These are phyloP conservation scores for Macroglossus sobrinus DNA, from an alignment of 2,113 vertebrate genomes.

Conservation along the genomic window DNA sequence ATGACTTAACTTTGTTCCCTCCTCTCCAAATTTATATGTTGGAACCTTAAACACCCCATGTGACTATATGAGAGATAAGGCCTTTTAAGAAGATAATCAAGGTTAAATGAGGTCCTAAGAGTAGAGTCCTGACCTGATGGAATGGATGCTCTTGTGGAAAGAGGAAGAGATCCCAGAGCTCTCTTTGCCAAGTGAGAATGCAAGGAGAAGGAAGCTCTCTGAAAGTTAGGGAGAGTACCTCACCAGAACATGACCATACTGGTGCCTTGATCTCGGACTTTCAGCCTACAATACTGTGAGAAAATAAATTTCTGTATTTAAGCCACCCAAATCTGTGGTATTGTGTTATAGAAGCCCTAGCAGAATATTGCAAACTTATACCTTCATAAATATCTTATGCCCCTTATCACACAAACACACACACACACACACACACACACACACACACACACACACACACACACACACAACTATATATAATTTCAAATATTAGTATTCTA, in stretches of 20 bases:
- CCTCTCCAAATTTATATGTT: neutral
- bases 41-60: neutral
- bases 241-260: rapidly evolving
- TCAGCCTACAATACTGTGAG: neutral
- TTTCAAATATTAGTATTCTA: neutral
- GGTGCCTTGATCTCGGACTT: neutral
- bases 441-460: too few relatives aligned
- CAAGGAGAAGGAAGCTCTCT: neutral
- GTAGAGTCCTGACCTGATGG: rapidly evolving
- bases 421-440: too few relatives aligned
- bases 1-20: neutral
- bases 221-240: neutral
- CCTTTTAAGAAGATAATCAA: neutral
- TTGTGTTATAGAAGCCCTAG: neutral
- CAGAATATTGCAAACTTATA: neutral
- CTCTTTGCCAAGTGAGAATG: neutral
- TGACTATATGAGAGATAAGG: neutral
- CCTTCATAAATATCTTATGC: neutral
- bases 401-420: neutral
- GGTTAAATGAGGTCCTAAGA: neutral
- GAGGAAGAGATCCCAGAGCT: rapidly evolving
- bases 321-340: neutral
- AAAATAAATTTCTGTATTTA: neutral
- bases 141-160: neutral
- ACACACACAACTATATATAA: neutral